These are phyloP conservation scores for Xyrichtys novacula DNA, from an alignment of 2,797 vertebrate genomes.

Conservation along the genomic window DNA sequence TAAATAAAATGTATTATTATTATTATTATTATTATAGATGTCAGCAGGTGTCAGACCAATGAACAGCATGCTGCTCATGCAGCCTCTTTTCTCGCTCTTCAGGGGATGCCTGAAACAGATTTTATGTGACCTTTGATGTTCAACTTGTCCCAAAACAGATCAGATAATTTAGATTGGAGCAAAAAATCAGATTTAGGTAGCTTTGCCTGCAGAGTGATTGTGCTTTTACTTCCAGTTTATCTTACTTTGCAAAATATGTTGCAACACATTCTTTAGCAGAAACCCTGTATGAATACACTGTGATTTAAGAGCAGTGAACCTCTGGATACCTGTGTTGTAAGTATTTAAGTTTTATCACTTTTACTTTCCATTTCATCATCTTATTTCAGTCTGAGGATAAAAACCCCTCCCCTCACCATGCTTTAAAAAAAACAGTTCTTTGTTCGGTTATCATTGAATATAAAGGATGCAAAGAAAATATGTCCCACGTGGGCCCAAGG, in stretches of 20 bases:
- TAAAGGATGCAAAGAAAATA: slow-evolving; percentile 19
- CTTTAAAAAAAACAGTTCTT: neutral
- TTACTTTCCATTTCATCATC: slow-evolving; percentile 62
- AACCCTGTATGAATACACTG: slow-evolving; percentile 18
- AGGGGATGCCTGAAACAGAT: too few species aligned
- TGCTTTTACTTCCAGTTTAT: slow-evolving; percentile 7
- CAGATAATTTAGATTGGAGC: too few species aligned
- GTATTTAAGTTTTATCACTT: slow-evolving; percentile 45
- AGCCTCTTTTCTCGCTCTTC: too few species aligned
- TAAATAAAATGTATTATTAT: too few species aligned
- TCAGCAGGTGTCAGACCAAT: too few species aligned
- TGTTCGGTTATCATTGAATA: slow-evolving; percentile 10
- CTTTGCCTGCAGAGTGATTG: too few species aligned
- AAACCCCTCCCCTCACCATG: neutral
- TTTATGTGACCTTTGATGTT: too few species aligned
- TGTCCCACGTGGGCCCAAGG: slow-evolving; percentile 2
- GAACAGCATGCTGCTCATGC: too few species aligned
- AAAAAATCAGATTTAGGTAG: too few species aligned
- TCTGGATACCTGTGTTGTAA: slow-evolving; percentile 38
- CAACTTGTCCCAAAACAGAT: too few species aligned
- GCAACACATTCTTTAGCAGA: slow-evolving; percentile 20
- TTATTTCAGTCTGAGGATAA: slow-evolving; percentile 22
- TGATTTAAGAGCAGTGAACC: slow-evolving; percentile 25
- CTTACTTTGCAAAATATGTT: slow-evolving; percentile 11
- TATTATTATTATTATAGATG: too few species aligned